These are phyloP conservation scores for Tenebrosternarchus preto DNA, from an alignment of 2,113 vertebrate species.

Conservation along the genomic window DNA sequence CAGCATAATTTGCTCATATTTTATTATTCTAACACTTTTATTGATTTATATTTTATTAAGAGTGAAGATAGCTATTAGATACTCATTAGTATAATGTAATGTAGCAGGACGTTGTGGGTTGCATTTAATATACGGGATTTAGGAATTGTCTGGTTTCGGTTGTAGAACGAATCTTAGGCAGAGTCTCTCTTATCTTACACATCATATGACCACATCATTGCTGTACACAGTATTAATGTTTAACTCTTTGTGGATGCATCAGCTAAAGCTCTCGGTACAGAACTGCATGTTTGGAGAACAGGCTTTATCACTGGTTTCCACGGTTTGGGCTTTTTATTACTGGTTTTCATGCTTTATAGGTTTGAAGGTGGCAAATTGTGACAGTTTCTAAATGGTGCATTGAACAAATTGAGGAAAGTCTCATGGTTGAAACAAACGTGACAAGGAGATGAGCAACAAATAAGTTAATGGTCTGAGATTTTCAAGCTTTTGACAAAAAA, in stretches of 20 bases:
- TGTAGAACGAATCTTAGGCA: constrained; percentile 13
- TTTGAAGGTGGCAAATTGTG: neutral
- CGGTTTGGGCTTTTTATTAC: neutral
- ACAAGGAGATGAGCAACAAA: neutral
- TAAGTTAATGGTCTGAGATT: neutral
- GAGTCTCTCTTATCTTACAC: constrained; percentile 9
- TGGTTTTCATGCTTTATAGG: neutral
- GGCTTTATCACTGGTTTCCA: neutral
- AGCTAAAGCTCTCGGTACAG: no score
- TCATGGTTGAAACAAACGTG: neutral
- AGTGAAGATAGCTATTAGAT: no score
- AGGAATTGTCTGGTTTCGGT: neutral
- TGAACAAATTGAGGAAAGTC: neutral
- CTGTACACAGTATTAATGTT: constrained; percentile 1
- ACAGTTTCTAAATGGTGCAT: neutral
- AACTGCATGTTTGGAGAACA: neutral
- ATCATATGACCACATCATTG: neutral
- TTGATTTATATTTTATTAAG: no score
- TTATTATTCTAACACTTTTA: no score
- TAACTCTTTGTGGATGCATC: constrained; percentile 1
- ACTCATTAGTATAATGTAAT: no score
- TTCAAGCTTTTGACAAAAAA: neutral
- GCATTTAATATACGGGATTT: neutral
- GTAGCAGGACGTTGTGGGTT: neutral
- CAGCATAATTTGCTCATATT: no score